These are phyloP conservation scores for Notechis scutatus DNA, from an alignment of 2,113 vertebrate species.

Conservation along the genomic window DNA sequence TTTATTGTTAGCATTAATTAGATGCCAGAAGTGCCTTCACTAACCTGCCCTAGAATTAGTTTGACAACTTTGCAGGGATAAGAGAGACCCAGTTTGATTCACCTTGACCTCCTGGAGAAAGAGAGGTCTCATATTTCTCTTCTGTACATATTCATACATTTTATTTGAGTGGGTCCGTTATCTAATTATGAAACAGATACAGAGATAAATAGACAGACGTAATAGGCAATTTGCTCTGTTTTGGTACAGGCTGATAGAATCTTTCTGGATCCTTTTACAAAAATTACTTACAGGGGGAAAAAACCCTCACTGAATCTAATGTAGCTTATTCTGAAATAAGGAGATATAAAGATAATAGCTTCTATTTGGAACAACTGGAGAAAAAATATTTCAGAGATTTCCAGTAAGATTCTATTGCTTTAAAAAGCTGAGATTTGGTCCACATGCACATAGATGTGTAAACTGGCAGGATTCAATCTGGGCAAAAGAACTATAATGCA, in stretches of 20 bases:
- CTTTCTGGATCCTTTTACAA: neutral
- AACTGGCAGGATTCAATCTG: neutral
- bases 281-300: neutral
- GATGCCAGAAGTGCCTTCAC: neutral
- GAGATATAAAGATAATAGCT: neutral
- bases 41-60: neutral
- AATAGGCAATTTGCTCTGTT: neutral
- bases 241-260: neutral
- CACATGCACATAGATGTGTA: neutral
- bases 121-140: neutral
- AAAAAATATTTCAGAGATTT: neutral
- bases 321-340: neutral
- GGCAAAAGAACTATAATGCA: neutral
- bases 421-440: neutral
- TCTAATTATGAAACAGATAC: neutral
- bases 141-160: too few species aligned
- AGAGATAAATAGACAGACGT: neutral
- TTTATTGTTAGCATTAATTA: slow-evolving; percentile 9
- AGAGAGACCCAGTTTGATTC: neutral
- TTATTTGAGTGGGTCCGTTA: neutral
- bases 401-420: neutral
- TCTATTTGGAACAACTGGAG: neutral
- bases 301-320: neutral
- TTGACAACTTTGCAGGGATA: neutral
- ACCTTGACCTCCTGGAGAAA: neutral